A percentile compares a stretch with the other conserved stretches of the same genome.
Evolutionary conservation across 1,140 invertebrate species (phyloP).

Genomic region (Drosophila sp.): DNA sequence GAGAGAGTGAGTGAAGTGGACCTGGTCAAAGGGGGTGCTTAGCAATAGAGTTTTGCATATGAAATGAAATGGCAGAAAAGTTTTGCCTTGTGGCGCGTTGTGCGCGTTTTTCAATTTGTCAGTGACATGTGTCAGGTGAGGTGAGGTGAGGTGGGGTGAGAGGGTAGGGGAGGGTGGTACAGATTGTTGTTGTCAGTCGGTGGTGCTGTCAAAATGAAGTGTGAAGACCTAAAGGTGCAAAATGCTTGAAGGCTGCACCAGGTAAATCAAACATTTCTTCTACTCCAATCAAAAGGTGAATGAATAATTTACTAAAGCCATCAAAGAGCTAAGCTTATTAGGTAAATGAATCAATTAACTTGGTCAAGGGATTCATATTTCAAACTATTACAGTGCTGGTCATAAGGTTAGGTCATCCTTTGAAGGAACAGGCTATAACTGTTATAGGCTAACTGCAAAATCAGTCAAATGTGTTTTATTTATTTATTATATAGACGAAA

Average conservation of each 20-base stretch:
- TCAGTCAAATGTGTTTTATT: no score
- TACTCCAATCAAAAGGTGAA: background rate
- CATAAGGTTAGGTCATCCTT: no score
- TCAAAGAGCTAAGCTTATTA: background rate
- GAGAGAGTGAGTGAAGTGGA: background rate
- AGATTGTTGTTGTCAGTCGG: background rate
- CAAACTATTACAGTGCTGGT: no score
- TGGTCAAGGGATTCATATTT: background rate
- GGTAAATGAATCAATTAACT: background rate
- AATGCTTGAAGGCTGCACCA: background rate
- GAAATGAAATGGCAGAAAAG: constrained; percentile 58
- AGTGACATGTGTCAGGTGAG: constrained; percentile 36
- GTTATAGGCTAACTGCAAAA: no score
- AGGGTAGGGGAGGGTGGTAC: background rate
- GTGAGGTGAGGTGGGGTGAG: background rate
- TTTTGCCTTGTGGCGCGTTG: constrained; percentile 56
- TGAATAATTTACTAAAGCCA: background rate
- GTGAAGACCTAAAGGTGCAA: constrained; percentile 12
- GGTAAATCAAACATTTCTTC: background rate
- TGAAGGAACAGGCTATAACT: no score
- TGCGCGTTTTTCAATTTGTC: constrained; percentile 69
- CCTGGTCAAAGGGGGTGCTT: constrained; percentile 25
- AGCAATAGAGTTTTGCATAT: constrained; percentile 70
- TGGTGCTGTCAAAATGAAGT: constrained; percentile 42
- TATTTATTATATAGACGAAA: no score